Evolutionary conservation across 2,113 vertebrate genomes (phyloP).

Genomic region (Platanista minor): DNA sequence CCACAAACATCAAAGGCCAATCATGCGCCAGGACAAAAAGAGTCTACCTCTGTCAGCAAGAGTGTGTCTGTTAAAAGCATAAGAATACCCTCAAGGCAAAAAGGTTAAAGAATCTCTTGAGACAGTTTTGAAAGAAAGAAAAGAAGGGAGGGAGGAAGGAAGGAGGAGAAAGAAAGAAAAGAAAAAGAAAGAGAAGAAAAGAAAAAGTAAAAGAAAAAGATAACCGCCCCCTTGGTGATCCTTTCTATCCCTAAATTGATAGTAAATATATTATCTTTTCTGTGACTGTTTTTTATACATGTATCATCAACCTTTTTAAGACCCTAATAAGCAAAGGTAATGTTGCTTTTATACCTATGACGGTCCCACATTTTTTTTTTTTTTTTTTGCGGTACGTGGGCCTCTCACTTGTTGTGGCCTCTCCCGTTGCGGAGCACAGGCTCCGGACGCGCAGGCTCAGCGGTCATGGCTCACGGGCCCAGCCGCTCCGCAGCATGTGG

Average conservation of each 20-base stretch:
- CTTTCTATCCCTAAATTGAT: neutral
- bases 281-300: neutral
- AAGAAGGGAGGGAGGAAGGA: too few species aligned
- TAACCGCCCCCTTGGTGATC: neutral
- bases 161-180: too few species aligned
- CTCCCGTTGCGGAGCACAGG: too few species aligned
- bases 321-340: neutral
- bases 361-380: neutral
- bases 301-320: neutral
- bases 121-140: neutral
- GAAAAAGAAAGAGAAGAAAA: too few species aligned
- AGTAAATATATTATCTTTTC: neutral
- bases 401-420: too few species aligned
- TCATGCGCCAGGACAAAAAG: neutral
- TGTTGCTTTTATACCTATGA: neutral
- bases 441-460: too few species aligned
- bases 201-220: neutral
- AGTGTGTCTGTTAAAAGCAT: neutral
- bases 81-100: conserved; percentile 1
- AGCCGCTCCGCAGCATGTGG: too few species aligned
- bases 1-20: neutral
- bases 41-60: neutral
- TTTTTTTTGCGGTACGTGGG: too few species aligned
- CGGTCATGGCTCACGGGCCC: too few species aligned
- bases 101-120: neutral